Evolutionary conservation across 1,140 invertebrate species (phyloP).

Genomic region (Microplitis mediator): DNA sequence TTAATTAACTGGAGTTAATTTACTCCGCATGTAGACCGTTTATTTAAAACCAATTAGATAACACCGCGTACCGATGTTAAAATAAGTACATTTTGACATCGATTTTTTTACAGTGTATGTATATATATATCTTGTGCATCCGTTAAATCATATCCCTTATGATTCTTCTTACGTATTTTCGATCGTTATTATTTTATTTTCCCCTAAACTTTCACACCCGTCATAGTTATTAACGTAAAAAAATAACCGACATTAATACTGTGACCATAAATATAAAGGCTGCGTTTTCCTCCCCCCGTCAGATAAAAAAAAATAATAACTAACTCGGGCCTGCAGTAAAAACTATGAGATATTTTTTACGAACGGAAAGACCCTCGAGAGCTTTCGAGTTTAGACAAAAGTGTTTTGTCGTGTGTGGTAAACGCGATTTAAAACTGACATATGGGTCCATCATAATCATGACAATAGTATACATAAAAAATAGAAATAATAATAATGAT

Average conservation of each 20-base stretch:
- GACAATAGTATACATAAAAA: neutral
- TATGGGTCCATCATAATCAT: conserved; percentile 37
- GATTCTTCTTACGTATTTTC: conserved; percentile 14
- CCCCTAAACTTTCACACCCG: conserved; percentile 42
- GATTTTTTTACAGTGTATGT: too few species aligned
- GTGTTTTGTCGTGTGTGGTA: conserved; percentile 33
- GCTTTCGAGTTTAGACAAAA: neutral
- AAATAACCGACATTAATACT: conserved; percentile 52
- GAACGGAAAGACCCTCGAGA: neutral
- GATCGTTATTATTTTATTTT: conserved; percentile 25
- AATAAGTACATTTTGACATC: too few species aligned
- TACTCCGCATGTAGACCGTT: too few species aligned
- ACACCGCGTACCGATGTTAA: too few species aligned
- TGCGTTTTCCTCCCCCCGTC: conserved; percentile 16
- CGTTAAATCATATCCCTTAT: conserved; percentile 26
- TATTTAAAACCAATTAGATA: too few species aligned
- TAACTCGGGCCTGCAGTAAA: too few species aligned
- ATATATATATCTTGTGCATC: neutral
- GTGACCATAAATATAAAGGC: conserved; percentile 55
- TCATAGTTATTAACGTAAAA: conserved; percentile 53
- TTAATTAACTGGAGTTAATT: too few species aligned
- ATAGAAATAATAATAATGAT: too few species aligned
- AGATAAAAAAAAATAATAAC: too few species aligned
- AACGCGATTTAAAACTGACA: conserved; percentile 53
- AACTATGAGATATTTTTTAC: too few species aligned